phyloP scores from a whole-genome alignment of 1,140 invertebrate genomes.

The Drosophila ogumai region DNA sequence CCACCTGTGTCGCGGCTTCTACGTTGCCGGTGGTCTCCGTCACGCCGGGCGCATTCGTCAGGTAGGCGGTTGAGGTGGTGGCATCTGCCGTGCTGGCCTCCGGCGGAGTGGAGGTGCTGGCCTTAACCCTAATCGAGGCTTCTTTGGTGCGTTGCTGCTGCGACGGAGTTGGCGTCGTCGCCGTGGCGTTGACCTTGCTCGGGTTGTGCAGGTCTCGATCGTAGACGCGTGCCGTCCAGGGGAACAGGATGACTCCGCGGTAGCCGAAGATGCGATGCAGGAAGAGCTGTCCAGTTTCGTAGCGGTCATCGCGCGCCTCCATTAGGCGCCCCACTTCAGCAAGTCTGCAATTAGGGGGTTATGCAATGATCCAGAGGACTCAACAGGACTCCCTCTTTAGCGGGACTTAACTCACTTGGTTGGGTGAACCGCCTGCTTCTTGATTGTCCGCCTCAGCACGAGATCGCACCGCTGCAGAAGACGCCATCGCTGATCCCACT shows the following conservation, averaged over 20 bases:
- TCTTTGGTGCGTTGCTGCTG: conserved; percentile 68
- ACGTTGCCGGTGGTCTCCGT: conserved; percentile 35
- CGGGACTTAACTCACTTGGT: conserved; percentile 58
- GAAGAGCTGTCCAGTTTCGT: conserved; percentile 97
- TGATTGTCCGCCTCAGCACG: conserved; percentile 51
- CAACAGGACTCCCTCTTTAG: conserved; percentile 6
- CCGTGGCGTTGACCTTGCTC: conserved; percentile 75
- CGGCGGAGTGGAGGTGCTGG: conserved; percentile 72
- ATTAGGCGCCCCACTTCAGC: conserved; percentile 89
- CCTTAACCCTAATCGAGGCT: conserved; percentile 71
- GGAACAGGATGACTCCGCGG: conserved; percentile 97
- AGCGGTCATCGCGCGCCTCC: conserved; percentile 94
- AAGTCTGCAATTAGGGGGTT: conserved; percentile 83
- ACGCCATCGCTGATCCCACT: conserved; percentile 68
- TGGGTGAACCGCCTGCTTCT: conserved; percentile 65
- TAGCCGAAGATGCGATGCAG: conserved; percentile 98
- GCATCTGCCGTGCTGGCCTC: conserved; percentile 5
- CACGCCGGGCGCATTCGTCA: background rate
- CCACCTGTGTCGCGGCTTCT: conserved; percentile 44
- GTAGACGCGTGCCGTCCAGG: conserved; percentile 97
- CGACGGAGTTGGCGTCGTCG: conserved; percentile 53
- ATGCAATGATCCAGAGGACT: conserved; percentile 27
- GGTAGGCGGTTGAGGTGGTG: conserved; percentile 20
- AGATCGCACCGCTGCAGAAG: conserved; percentile 61
- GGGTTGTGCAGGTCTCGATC: conserved; percentile 92